phyloP scores from a whole-genome alignment of 1,140 invertebrate species.

The Temnothorax curvispinosus region DNA sequence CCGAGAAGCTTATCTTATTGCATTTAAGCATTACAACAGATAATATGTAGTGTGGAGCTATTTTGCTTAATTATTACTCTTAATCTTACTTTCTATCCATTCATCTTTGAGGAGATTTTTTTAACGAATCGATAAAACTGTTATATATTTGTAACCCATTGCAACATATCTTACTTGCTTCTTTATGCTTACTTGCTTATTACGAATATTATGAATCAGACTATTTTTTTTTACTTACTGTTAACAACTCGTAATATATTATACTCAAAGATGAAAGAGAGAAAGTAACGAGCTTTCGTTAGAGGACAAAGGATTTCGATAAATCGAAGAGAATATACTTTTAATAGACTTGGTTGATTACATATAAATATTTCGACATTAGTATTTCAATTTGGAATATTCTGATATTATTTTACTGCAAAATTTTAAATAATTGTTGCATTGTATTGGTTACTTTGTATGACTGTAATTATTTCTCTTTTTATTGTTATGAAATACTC shows the following conservation, averaged over 20 bases:
- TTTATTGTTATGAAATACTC: constrained; percentile 32
- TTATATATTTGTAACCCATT: constrained; percentile 34
- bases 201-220: constrained; percentile 30
- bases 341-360: constrained; percentile 26
- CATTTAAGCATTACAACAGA: constrained; percentile 55
- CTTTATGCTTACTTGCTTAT: no score
- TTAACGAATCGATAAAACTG: constrained; percentile 46
- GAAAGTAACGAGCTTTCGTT: constrained; percentile 35
- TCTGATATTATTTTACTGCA: constrained; percentile 22
- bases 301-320: constrained; percentile 9
- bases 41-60: constrained; percentile 50
- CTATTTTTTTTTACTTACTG: not conserved
- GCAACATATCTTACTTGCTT: not conserved
- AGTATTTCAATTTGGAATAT: constrained; percentile 34
- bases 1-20: constrained; percentile 67
- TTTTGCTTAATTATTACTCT: constrained; percentile 47
- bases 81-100: constrained; percentile 66
- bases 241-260: constrained; percentile 40
- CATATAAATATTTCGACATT: constrained; percentile 17
- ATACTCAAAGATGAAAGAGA: constrained; percentile 40
- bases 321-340: not conserved
- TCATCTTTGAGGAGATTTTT: constrained; percentile 42
- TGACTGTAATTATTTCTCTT: constrained; percentile 37
- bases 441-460: constrained; percentile 28
- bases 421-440: constrained; percentile 28